phyloP scores from a whole-genome alignment of 1,140 invertebrate genomes.

The Rhyacophila brunnea region DNA sequence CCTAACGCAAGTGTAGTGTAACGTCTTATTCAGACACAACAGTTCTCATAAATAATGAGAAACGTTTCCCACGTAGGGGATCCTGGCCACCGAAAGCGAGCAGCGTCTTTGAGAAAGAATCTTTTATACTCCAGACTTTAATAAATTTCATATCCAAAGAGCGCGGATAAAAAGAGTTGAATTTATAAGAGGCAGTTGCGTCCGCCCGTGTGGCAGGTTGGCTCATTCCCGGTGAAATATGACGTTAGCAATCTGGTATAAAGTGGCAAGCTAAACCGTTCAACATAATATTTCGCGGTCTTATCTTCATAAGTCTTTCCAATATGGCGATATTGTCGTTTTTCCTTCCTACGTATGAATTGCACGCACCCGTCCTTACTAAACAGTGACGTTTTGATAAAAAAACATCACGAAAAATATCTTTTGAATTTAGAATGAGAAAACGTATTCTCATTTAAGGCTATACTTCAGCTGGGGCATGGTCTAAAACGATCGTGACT shows the following conservation, averaged over 20 bases:
- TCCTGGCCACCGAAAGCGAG: too few relatives aligned
- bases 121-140: slow-evolving; percentile 22
- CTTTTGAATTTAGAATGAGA: too few relatives aligned
- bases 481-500: too few relatives aligned
- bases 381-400: background rate
- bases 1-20: background rate
- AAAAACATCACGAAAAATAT: too few relatives aligned
- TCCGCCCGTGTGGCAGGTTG: slow-evolving; percentile 7
- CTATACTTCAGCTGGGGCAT: too few relatives aligned
- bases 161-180: slow-evolving; percentile 29
- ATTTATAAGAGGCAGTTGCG: slow-evolving; percentile 27
- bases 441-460: too few relatives aligned
- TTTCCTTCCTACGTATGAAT: background rate
- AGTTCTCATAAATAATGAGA: slow-evolving; percentile 2
- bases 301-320: slow-evolving; percentile 32
- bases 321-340: slow-evolving; percentile 17
- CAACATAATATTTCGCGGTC: slow-evolving; percentile 28
- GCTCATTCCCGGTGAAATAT: slow-evolving; percentile 29
- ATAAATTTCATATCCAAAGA: slow-evolving; percentile 28
- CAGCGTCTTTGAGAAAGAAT: slow-evolving; percentile 7
- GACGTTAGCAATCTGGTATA: slow-evolving; percentile 30
- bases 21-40: background rate
- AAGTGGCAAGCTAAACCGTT: slow-evolving; percentile 28
- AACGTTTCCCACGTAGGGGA: background rate
- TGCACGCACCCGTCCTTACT: background rate